A percentile compares a stretch with the other conserved stretches of the same genome.
Evolutionary conservation across 92 coral and sea anemone genomes (phyloP).

Genomic region (Plumapathes pennacea): DNA sequence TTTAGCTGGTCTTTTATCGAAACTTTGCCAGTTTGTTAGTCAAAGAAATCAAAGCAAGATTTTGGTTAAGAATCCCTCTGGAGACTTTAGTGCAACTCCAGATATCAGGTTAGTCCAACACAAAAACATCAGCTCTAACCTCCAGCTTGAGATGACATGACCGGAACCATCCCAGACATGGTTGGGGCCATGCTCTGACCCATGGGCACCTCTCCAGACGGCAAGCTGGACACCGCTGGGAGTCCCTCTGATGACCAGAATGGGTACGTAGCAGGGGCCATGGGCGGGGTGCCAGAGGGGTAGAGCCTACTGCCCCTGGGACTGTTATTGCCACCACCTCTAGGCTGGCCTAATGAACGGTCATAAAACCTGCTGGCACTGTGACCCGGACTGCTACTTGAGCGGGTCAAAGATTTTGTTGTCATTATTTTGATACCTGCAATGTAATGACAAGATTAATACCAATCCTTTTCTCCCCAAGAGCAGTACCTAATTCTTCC

Average conservation of each 20-base stretch:
- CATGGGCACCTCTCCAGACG: constrained; percentile 74
- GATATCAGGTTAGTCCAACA: too few relatives aligned
- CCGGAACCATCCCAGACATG: constrained; percentile 65
- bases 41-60: too few relatives aligned
- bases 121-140: too few relatives aligned
- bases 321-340: constrained; percentile 48
- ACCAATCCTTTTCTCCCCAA: background rate
- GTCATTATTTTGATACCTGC: constrained; percentile 79
- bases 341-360: constrained; percentile 24
- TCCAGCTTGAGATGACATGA: constrained; percentile 34
- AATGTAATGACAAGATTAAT: background rate
- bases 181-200: constrained; percentile 48
- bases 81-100: too few relatives aligned
- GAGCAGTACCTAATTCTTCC: background rate
- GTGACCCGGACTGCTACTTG: constrained; percentile 78
- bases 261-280: constrained; percentile 50
- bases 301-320: constrained; percentile 60
- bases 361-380: constrained; percentile 58
- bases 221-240: constrained; percentile 59
- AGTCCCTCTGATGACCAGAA: constrained; percentile 71
- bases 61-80: too few relatives aligned
- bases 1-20: too few relatives aligned
- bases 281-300: constrained; percentile 44
- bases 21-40: too few relatives aligned
- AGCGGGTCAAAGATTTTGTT: constrained; percentile 64